These are phyloP conservation scores for Platanista minor DNA, from an alignment of 2,113 vertebrate species.

Conservation along the genomic window DNA sequence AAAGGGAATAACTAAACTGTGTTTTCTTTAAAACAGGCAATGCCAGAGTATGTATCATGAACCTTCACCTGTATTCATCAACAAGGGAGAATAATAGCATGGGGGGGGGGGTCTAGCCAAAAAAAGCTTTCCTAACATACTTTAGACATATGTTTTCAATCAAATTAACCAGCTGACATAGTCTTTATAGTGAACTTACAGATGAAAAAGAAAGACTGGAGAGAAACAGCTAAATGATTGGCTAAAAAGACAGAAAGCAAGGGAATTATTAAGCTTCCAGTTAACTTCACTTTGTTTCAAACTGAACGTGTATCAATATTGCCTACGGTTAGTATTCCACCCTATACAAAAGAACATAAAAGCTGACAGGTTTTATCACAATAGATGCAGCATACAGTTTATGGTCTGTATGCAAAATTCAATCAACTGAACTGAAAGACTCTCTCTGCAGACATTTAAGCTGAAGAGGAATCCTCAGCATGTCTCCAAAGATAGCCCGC, in stretches of 20 bases:
- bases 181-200: constrained; percentile 20
- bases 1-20: constrained; percentile 19
- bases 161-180: constrained; percentile 60
- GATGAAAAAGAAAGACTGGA: constrained; percentile 48
- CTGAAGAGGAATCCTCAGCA: background rate
- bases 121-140: constrained; percentile 50
- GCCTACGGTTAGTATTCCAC: constrained; percentile 8
- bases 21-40: constrained; percentile 1
- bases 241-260: constrained; percentile 29
- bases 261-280: background rate
- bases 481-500: constrained; percentile 2
- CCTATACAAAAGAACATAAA: constrained; percentile 58
- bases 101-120: background rate
- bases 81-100: constrained; percentile 15
- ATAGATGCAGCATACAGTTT: constrained; percentile 62
- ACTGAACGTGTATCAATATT: background rate
- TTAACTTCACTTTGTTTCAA: constrained; percentile 43
- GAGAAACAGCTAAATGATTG: constrained; percentile 3
- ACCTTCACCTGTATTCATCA: constrained; percentile 57
- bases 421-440: constrained; percentile 61
- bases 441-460: constrained; percentile 56
- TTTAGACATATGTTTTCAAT: constrained; percentile 54
- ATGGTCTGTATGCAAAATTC: constrained; percentile 59
- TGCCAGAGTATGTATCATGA: constrained; percentile 31
- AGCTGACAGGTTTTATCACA: constrained; percentile 74